A percentile compares a stretch with the other conserved stretches of the same genome.
Evolutionary conservation across 2,888 invertebrate species (phyloP).

Genomic region (Heliconius charithonia): DNA sequence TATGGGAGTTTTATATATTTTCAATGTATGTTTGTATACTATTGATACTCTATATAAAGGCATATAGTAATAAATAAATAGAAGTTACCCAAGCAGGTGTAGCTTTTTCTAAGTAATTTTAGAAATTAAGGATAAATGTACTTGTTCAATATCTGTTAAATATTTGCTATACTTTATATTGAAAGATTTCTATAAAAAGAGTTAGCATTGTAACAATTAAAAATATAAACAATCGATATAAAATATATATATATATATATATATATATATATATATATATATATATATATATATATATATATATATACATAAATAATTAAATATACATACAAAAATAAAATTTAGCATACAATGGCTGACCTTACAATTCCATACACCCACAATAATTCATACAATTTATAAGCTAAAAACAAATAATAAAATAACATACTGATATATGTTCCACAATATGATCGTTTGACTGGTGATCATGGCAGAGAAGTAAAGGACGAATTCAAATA

Average conservation of each 20-base stretch:
- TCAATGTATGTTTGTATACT: too few species aligned
- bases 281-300: background rate
- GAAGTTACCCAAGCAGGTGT: too few species aligned
- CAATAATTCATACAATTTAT: background rate
- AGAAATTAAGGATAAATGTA: background rate
- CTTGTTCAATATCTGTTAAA: background rate
- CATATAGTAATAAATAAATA: too few species aligned
- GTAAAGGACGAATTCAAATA: slow-evolving; percentile 94
- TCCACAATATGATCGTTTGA: slow-evolving; percentile 94
- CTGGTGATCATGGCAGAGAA: slow-evolving; percentile 92
- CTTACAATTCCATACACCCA: background rate
- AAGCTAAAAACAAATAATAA: background rate
- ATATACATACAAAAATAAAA: background rate
- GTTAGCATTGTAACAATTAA: background rate
- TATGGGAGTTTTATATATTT: too few species aligned
- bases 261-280: background rate
- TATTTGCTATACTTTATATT: background rate
- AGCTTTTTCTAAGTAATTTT: too few species aligned
- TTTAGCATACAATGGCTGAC: slow-evolving; percentile 9
- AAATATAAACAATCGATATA: background rate
- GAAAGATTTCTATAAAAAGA: background rate
- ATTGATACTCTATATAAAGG: too few species aligned
- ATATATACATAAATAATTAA: background rate
- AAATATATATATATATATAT: background rate
- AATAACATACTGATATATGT: slow-evolving; percentile 89